Evolutionary conservation across 2,113 vertebrate species (phyloP), one percentile per base, ranked within the genome.

Genomic region (Leiothrix lutea): DNA sequence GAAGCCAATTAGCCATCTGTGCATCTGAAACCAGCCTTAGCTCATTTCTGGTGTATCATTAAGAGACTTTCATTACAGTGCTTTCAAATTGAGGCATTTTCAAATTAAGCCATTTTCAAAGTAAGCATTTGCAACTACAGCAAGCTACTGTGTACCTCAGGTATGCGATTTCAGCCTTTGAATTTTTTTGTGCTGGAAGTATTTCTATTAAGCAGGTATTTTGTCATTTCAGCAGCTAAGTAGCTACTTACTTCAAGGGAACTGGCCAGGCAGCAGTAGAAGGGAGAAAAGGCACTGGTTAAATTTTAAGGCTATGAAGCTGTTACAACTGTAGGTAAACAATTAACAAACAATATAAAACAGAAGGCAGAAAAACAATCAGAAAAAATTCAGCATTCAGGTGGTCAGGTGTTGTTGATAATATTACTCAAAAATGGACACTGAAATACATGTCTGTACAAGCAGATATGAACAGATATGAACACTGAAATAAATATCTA

Each of bases 1-100:
- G 71, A 92, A 96, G 88, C 62, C 94, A 96, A 94, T 97, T 97
- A 97, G 88, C 96, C 97, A 97, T 95, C 97, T 97, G 96, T 79
- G 45, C 72, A 66, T 86, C 89, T 81, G 78, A 69, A 94, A 71
- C 28, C 51, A 92, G 82, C 40, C 40, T 83, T 35, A 92, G 72
- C 83, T 95, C 84, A 69, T 91, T 96, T 67, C 88, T 93, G 85
- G 67, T 54, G 31, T 64, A 64, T 84, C 95, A 85, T 93, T 92
- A 88, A 64, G 53, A 82, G 77, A 62, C 90, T 79, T 88, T 61
- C 85, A 91, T 84, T 91, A 80, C 54, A 83, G 50, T 18, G 57
- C 48, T 83, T 88, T 93, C 79, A 85, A 82, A 92, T 61, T 62
- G 75, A 72, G 57, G 48, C 82, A 91, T 75, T 96, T 93, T 79